Conservation (phyloP, 2,113 vertebrate species). For the Proterorhinus semilunaris region DNA sequence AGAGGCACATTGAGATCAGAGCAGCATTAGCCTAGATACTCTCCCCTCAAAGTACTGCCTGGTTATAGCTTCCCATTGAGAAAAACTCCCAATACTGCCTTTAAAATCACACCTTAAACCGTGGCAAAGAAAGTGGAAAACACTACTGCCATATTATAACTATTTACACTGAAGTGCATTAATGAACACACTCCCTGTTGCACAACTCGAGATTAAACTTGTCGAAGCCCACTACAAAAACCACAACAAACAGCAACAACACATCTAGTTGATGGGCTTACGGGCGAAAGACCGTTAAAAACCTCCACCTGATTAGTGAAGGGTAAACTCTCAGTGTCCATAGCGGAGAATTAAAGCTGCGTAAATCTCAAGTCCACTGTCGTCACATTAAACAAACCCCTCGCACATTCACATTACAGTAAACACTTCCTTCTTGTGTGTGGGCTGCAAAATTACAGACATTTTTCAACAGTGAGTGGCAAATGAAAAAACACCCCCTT, state of each 20-base stretch:
- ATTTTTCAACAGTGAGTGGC: conserved; percentile 6
- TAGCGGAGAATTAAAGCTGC: not conserved
- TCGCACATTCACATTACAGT: conserved; percentile 14
- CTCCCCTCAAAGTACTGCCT: not conserved
- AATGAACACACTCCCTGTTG: too few species aligned
- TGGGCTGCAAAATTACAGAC: not conserved
- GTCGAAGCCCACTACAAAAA: too few species aligned
- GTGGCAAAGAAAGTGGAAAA: too few species aligned
- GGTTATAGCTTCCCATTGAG: too few species aligned
- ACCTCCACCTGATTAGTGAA: conserved; percentile 52
- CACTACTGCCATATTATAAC: too few species aligned
- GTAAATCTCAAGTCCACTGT: conserved; percentile 1
- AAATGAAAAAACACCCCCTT: conserved; percentile 26
- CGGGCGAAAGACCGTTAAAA: conserved; percentile 60
- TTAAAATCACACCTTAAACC: too few species aligned
- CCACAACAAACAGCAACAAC: not conserved
- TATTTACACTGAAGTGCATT: too few species aligned
- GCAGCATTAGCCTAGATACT: conserved; percentile 57
- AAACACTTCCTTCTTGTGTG: conserved; percentile 34
- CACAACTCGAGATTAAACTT: too few species aligned
- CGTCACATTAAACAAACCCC: conserved; percentile 29
- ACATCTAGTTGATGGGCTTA: conserved; percentile 65
- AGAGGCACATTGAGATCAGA: conserved; percentile 46
- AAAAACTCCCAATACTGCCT: too few species aligned
- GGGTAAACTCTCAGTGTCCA: conserved; percentile 28